Conservation (phyloP, 2,888 invertebrate genomes). For the Nephrocerus scutellatus region DNA sequence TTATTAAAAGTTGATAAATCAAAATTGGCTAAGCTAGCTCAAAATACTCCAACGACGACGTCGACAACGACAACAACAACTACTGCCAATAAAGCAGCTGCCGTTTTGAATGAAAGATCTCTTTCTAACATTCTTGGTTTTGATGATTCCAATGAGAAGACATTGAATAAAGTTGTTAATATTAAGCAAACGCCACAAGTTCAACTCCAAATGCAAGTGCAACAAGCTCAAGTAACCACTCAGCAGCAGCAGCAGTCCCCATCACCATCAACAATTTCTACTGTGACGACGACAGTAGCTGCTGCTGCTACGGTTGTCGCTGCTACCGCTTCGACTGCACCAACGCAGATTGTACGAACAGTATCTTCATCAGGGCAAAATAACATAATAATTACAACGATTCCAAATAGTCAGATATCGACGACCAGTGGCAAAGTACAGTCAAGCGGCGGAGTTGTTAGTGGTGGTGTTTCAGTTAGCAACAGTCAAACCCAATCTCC, state of each 20-base stretch:
- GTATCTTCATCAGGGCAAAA: conserved; percentile 21
- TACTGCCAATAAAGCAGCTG: conserved; percentile 3
- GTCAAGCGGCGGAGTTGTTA: not conserved
- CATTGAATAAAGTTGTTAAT: conserved; percentile 14
- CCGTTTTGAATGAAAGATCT: too few species aligned
- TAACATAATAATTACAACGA: conserved; percentile 16
- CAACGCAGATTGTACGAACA: conserved; percentile 19
- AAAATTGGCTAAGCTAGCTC: too few species aligned
- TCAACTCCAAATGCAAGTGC: conserved; percentile 45
- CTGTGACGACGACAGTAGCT: conserved; percentile 18
- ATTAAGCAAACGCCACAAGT: conserved; percentile 32
- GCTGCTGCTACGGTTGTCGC: conserved; percentile 4
- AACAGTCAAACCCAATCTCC: conserved; percentile 29
- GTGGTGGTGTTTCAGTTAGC: not conserved
- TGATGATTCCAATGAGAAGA: conserved; percentile 27
- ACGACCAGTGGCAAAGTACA: not conserved
- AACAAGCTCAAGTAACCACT: conserved; percentile 30
- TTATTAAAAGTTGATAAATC: conserved; percentile 54
- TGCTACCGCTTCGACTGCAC: conserved; percentile 10
- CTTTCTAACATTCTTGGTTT: conserved; percentile 43
- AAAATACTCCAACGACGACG: conserved; percentile 17
- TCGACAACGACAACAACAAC: conserved; percentile 10
- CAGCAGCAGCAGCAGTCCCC: conserved; percentile 22
- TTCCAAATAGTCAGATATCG: conserved; percentile 13
- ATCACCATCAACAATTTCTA: conserved; percentile 22